Conservation (phyloP, 2,113 vertebrate species). For the Phylloscopus whistleri region DNA sequence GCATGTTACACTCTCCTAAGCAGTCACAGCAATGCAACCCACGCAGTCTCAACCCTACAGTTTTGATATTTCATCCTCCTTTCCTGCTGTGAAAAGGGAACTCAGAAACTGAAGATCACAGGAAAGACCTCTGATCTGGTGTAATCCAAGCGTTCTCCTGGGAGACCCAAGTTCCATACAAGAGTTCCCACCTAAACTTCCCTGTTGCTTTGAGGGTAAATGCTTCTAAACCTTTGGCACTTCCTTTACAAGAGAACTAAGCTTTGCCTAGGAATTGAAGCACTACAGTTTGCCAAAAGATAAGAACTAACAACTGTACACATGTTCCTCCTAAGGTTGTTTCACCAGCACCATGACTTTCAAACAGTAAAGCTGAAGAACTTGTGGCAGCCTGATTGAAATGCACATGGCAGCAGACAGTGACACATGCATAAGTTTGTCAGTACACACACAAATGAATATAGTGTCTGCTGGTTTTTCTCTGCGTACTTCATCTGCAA, state of each 20-base stretch:
- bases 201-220: neutral
- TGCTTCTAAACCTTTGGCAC: neutral
- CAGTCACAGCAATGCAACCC: neutral
- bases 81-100: neutral
- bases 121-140: neutral
- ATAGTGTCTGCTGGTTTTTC: neutral
- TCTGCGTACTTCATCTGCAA: neutral
- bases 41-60: neutral
- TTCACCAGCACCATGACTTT: neutral
- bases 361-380: neutral
- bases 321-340: neutral
- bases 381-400: neutral
- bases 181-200: neutral
- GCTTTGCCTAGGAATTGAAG: neutral
- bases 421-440: neutral
- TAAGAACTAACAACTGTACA: neutral
- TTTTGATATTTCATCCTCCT: neutral
- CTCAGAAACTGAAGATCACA: neutral
- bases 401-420: neutral
- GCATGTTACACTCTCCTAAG: neutral
- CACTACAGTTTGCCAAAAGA: neutral
- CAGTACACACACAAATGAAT: neutral
- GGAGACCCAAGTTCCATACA: neutral
- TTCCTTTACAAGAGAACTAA: neutral
- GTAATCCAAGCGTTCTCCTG: neutral